Conservation (phyloP, 2,797 vertebrate genomes). For the Nasua narica region DNA sequence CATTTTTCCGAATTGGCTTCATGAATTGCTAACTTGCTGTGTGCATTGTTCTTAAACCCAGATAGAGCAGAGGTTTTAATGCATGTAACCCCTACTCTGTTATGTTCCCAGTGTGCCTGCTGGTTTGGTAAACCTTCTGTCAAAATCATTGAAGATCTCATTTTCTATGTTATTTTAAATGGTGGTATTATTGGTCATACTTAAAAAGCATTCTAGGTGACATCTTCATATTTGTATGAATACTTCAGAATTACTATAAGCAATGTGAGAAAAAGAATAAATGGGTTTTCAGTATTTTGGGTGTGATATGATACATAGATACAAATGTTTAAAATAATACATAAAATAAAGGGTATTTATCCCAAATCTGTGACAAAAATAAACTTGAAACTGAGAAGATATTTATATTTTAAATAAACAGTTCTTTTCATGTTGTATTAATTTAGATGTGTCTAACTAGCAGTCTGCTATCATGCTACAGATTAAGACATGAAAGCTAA, state of each 20-base stretch:
- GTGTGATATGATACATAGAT: neutral
- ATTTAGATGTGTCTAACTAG: neutral
- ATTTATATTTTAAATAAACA: neutral
- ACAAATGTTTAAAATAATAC: neutral
- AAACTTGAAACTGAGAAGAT: neutral
- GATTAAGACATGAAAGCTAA: neutral
- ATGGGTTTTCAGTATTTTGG: neutral
- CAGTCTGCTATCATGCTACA: neutral
- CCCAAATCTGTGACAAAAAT: neutral
- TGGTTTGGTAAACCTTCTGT: neutral
- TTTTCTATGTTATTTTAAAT: neutral
- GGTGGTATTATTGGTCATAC: neutral
- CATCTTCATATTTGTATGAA: neutral
- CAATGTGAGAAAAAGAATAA: neutral
- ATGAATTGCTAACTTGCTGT: neutral
- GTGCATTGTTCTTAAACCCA: neutral
- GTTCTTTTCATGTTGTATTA: neutral
- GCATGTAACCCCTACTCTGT: neutral
- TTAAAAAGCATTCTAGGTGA: neutral
- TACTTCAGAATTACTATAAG: neutral
- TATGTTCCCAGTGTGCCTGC: neutral
- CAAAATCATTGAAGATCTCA: neutral
- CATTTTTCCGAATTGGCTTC: neutral
- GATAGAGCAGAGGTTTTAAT: neutral
- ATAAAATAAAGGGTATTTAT: neutral